phyloP scores from a whole-genome alignment of 2,888 invertebrate genomes.

The Tipula unca region DNA sequence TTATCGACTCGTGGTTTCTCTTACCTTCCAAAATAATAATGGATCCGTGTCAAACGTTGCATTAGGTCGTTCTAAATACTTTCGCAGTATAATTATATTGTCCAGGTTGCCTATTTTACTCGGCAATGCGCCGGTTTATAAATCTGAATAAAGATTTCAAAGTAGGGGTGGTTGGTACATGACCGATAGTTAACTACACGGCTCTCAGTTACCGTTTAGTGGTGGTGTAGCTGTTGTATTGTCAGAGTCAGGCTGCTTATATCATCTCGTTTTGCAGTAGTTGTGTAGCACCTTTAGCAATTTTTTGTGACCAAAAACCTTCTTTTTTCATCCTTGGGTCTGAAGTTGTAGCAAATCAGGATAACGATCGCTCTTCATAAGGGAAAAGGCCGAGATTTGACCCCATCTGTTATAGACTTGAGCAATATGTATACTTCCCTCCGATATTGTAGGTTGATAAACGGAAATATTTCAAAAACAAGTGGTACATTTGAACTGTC shows the following conservation, averaged over 20 bases:
- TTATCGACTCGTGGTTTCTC: neutral
- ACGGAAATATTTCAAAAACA: neutral
- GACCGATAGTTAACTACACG: neutral
- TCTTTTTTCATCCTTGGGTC: constrained; percentile 14
- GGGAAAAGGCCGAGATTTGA: neutral
- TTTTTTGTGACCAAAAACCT: neutral
- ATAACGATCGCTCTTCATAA: constrained; percentile 8
- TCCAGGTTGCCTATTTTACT: neutral
- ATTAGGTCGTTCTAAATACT: neutral
- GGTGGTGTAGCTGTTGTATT: neutral
- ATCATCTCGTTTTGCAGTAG: neutral
- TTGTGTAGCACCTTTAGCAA: neutral
- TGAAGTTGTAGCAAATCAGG: neutral
- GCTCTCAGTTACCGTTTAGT: neutral
- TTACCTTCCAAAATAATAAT: neutral
- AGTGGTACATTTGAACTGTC: too few relatives aligned
- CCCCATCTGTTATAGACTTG: neutral
- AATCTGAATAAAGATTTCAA: neutral
- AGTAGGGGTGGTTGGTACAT: neutral
- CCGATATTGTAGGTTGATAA: neutral
- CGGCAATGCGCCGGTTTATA: neutral
- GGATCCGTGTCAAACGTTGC: neutral
- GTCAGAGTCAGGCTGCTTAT: neutral
- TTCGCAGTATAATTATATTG: neutral
- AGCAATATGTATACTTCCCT: neutral